phyloP scores from a whole-genome alignment of 2,797 vertebrate species.

The Hyperoplus immaculatus region DNA sequence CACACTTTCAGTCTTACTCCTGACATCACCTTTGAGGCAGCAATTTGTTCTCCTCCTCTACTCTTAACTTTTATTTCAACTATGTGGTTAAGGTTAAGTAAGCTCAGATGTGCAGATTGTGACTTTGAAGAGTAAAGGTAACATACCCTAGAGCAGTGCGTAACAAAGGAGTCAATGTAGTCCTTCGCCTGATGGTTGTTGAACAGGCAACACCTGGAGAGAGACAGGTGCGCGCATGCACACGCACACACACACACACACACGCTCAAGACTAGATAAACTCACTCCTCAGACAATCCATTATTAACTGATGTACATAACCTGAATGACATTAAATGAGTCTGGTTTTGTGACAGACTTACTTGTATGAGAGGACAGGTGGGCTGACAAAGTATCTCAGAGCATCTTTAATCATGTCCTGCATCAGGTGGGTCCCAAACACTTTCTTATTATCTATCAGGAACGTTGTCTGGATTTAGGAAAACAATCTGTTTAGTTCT shows the following conservation, averaged over 20 bases:
- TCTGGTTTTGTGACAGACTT: slow-evolving; percentile 68
- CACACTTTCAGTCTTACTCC: background rate
- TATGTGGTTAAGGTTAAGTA: background rate
- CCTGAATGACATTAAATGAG: slow-evolving; percentile 7
- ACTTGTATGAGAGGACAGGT: slow-evolving; percentile 97
- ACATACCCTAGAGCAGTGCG: slow-evolving; percentile 96
- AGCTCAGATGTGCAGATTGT: background rate
- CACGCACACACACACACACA: background rate
- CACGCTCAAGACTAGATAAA: background rate
- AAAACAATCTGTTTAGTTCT: slow-evolving; percentile 18
- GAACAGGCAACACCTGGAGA: slow-evolving; percentile 93
- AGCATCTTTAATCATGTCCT: slow-evolving; percentile 99
- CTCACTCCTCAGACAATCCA: background rate
- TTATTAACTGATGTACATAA: background rate
- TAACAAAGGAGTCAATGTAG: slow-evolving; percentile 99
- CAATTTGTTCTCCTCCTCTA: background rate
- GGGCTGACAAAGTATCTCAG: slow-evolving; percentile 97
- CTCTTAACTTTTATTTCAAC: background rate
- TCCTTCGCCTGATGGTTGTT: slow-evolving; percentile 99
- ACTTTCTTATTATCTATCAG: slow-evolving; percentile 99
- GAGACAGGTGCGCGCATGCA: background rate
- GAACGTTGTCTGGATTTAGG: slow-evolving; percentile 92
- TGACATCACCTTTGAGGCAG: background rate
- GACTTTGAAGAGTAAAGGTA: background rate
- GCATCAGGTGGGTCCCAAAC: slow-evolving; percentile 98